These are phyloP conservation scores for Phalacrocorax carbo DNA, from an alignment of 2,113 vertebrate genomes.

Conservation along the genomic window DNA sequence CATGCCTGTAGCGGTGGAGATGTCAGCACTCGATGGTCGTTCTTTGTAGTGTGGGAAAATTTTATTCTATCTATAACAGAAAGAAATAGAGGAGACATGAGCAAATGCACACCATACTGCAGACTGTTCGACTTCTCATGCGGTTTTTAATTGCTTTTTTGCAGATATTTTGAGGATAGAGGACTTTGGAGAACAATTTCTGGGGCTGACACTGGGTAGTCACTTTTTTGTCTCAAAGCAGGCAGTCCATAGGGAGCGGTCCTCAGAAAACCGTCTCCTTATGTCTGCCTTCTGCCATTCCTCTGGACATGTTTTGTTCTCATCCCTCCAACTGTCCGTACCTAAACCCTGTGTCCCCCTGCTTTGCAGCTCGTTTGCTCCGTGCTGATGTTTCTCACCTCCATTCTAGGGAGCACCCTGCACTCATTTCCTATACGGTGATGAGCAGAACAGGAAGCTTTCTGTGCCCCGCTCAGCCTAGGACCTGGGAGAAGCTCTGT, in stretches of 20 bases:
- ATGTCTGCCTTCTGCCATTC: not conserved
- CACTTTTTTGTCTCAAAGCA: not conserved
- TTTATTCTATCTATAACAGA: not conserved
- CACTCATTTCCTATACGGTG: rapidly evolving
- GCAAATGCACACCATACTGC: not conserved
- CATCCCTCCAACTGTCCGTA: too few relatives aligned
- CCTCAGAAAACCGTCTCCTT: not conserved
- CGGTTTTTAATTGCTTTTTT: not conserved
- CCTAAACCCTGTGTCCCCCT: too few relatives aligned
- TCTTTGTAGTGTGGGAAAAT: not conserved
- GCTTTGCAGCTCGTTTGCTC: not conserved
- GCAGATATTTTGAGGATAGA: not conserved
- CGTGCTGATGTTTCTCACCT: not conserved
- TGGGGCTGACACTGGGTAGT: not conserved
- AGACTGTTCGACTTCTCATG: not conserved
- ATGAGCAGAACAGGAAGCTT: not conserved
- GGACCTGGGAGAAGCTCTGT: not conserved
- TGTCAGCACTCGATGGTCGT: not conserved
- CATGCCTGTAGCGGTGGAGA: not conserved
- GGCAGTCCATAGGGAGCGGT: not conserved
- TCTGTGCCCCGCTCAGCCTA: not conserved
- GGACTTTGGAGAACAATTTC: not conserved
- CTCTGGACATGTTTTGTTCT: not conserved
- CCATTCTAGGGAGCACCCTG: not conserved
- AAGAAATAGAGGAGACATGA: not conserved